These are phyloP conservation scores for Myrmophylax atrothorax DNA, from an alignment of 2,113 vertebrate genomes.

Conservation along the genomic window DNA sequence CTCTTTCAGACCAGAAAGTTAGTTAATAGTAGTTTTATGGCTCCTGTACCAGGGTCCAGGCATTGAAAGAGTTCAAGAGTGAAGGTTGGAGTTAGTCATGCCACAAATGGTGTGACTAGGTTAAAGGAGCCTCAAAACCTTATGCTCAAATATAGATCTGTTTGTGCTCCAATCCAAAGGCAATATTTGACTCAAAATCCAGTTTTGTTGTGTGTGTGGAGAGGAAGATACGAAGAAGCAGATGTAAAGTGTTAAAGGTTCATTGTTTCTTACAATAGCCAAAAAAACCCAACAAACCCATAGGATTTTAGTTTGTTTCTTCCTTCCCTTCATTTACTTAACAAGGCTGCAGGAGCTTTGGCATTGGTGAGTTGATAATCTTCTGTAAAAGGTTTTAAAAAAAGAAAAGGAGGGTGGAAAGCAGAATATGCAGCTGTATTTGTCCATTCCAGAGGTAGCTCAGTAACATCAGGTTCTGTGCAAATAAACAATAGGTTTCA, in stretches of 20 bases:
- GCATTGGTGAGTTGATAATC: not conserved
- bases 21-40: not conserved
- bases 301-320: not conserved
- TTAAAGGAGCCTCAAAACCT: not conserved
- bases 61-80: not conserved
- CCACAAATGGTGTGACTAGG: not conserved
- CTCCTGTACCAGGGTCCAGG: not conserved
- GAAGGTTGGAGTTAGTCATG: not conserved
- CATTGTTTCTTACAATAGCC: not conserved
- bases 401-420: not conserved
- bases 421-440: not conserved
- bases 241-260: not conserved
- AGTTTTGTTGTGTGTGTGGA: not conserved
- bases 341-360: not conserved
- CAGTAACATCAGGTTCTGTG: not conserved
- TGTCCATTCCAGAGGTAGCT: not conserved
- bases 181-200: not conserved
- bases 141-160: not conserved
- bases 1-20: not conserved
- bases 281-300: not conserved
- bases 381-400: not conserved
- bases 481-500: conserved; percentile 22
- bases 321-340: not conserved
- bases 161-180: not conserved
- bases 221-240: not conserved